Base-by-base conservation (phyloP, 2,797 vertebrate genomes). In the Coregonus ussuriensis region DNA sequence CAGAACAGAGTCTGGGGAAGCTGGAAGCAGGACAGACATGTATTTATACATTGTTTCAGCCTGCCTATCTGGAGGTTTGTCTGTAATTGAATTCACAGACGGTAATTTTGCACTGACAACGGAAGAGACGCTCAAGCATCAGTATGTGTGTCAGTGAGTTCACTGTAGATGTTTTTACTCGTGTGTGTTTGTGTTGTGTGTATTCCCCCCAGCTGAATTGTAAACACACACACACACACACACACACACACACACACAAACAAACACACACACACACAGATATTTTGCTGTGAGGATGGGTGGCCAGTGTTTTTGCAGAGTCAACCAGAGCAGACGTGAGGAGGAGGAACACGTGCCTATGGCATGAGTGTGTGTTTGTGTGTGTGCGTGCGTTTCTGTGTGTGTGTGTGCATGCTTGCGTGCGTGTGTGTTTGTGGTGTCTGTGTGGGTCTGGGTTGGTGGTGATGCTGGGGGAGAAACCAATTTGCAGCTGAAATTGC, bases 401-500 rank as follows among this genome's bases (percentile, higher is more conserved):
- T 51, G 18, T 59, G 37, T 47, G 1, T 77, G 21, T 63, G 73
- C n/a, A 33, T 65, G 21, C 6, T 3, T 65, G 35, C 4, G 4
- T 9, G 18, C 54, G 63, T 25, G 25, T 67, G 35, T 21, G 33
- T 76, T 14, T 56, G 11, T 37, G 18, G 47, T 33, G 63, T 51
- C 69, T 54, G 67, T 52, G 71, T 3, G 52, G 13, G 53, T 11
- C 52, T n/a, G 47, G 41, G 71, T 51, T 21, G 3, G 41, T 47
- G 7, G n/a, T 72, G 16, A 1, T 31, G 21, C 29, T 56, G 75
- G 41, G 59, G 68, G 76, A 77, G 74, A 85, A 81, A 82, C 67
- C 77, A 72, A 82, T 82, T 79, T 84, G 52, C 67, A 59, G 75
- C 71, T 78, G 51, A 82, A 82, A 84, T 76, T 76, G 74, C 78